Evolutionary conservation across 2,797 vertebrate species (phyloP).

Genomic region (Trachops cirrhosus): DNA sequence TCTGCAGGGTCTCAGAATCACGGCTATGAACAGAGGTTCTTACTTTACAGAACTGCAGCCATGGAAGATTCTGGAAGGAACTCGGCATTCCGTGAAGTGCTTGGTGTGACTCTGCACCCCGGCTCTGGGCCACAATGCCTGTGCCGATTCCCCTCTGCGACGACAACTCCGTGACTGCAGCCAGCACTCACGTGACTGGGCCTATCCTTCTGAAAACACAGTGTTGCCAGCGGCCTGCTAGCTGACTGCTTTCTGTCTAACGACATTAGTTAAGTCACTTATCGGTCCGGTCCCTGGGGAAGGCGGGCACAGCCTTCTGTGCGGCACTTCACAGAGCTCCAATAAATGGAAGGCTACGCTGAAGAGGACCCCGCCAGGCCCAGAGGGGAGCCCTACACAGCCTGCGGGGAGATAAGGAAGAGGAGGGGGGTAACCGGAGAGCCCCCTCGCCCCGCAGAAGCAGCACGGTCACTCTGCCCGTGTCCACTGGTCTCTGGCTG

Average conservation of each 20-base stretch:
- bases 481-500: background rate
- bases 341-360: background rate
- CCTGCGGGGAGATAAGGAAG: background rate
- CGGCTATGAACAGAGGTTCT: background rate
- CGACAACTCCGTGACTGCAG: background rate
- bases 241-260: background rate
- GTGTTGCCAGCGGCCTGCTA: background rate
- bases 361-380: background rate
- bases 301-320: background rate
- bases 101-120: fast-evolving
- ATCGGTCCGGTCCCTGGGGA: background rate
- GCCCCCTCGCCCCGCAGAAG: background rate
- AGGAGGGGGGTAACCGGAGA: background rate
- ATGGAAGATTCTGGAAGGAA: background rate
- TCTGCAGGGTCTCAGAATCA: background rate
- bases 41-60: background rate
- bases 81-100: background rate
- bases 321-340: background rate
- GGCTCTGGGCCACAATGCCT: background rate
- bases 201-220: slow-evolving; percentile 3
- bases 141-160: background rate
- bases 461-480: background rate
- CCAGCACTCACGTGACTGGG: background rate
- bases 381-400: background rate
- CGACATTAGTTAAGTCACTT: slow-evolving; percentile 25